A percentile compares a stretch with the other conserved stretches of the same genome.
phyloP scores from a whole-genome alignment of 1,140 invertebrate species.

The Hyphantria cunea region DNA sequence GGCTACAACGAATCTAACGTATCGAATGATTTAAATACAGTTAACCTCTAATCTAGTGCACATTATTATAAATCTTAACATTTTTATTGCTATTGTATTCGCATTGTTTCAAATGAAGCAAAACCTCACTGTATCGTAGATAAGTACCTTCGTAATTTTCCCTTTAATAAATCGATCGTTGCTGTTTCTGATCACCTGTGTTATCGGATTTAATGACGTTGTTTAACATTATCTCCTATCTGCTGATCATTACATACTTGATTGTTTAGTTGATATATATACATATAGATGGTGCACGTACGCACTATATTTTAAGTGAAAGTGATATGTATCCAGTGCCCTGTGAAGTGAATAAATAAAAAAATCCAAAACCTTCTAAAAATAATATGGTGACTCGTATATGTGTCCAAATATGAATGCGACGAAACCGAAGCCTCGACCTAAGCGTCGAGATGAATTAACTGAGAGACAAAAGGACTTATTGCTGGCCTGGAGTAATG shows the following conservation, averaged over 20 bases:
- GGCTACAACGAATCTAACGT: too few relatives aligned
- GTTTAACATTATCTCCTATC: slow-evolving; percentile 60
- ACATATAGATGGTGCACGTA: slow-evolving; percentile 57
- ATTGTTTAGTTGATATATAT: slow-evolving; percentile 49
- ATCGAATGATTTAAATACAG: too few relatives aligned
- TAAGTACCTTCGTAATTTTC: slow-evolving; percentile 26
- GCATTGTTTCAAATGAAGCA: slow-evolving; percentile 10
- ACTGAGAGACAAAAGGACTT: slow-evolving; percentile 70
- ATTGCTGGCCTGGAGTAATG: slow-evolving; percentile 72
- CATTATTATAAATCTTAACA: neutral
- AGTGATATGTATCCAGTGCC: slow-evolving; percentile 42
- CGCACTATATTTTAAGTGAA: slow-evolving; percentile 45
- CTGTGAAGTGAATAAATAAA: slow-evolving; percentile 45
- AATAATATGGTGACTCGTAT: slow-evolving; percentile 29
- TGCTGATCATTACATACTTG: slow-evolving; percentile 56
- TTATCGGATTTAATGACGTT: slow-evolving; percentile 70
- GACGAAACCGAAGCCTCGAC: slow-evolving; percentile 56
- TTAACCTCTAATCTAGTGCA: neutral
- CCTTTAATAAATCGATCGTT: slow-evolving; percentile 15
- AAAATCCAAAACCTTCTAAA: neutral
- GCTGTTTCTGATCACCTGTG: slow-evolving; percentile 29
- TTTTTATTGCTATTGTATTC: neutral
- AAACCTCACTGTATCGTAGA: slow-evolving; percentile 19
- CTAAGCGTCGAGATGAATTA: slow-evolving; percentile 64
- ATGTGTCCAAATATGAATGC: slow-evolving; percentile 58